These are phyloP conservation scores for Zingel zingel DNA, from an alignment of 2,113 vertebrate species.

Conservation along the genomic window DNA sequence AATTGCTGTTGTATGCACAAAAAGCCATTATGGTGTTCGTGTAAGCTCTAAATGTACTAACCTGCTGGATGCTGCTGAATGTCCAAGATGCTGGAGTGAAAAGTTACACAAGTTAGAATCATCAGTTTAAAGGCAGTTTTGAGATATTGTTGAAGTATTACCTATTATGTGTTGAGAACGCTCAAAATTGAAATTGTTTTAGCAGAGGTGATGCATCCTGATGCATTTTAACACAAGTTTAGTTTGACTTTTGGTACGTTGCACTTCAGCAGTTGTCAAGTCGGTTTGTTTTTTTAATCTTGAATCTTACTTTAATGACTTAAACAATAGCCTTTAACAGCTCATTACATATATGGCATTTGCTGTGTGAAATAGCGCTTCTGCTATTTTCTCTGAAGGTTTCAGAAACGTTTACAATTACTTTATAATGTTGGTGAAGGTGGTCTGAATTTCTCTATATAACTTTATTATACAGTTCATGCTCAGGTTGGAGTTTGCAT, in stretches of 20 bases:
- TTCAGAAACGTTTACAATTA: background rate
- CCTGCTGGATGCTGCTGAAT: slow-evolving; percentile 12
- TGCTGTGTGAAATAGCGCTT: background rate
- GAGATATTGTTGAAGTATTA: background rate
- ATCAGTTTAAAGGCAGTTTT: background rate
- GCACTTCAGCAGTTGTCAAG: no score
- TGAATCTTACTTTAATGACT: background rate
- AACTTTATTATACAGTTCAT: background rate
- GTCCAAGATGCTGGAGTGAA: slow-evolving; percentile 12
- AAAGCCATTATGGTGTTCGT: slow-evolving; percentile 22
- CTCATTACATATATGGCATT: background rate
- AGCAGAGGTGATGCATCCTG: no score
- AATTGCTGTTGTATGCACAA: slow-evolving; percentile 49
- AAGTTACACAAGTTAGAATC: slow-evolving; percentile 6
- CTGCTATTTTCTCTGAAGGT: background rate
- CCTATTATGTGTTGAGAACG: background rate
- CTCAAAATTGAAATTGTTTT: background rate
- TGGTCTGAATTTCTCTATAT: background rate
- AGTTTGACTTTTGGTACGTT: no score
- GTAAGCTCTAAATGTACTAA: background rate
- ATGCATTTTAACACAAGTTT: background rate
- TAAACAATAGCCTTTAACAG: background rate
- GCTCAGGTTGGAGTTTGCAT: background rate
- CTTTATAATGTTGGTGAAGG: background rate
- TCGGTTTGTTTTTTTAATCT: no score